phyloP scores from a whole-genome alignment of 2,113 vertebrate genomes.

The Sapajus apella region DNA sequence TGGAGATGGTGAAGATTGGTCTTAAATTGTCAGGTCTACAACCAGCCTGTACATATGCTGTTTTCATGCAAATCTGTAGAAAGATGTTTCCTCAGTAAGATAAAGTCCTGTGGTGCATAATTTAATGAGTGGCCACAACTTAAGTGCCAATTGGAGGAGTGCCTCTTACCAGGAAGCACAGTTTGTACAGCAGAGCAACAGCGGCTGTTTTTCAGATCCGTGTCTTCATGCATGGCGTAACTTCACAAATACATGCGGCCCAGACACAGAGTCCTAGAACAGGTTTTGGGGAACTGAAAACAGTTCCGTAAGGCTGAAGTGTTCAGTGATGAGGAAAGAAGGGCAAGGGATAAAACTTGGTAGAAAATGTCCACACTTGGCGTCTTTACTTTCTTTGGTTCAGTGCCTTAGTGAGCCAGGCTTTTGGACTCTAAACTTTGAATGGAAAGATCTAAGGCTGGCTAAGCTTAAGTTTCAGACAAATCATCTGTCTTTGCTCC shows the following conservation, averaged over 20 bases:
- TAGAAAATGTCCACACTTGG: too few relatives aligned
- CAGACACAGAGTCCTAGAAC: neutral
- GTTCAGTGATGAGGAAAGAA: too few relatives aligned
- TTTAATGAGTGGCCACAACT: neutral
- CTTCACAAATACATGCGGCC: neutral
- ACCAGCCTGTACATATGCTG: neutral
- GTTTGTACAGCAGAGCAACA: neutral
- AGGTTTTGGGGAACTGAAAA: too few relatives aligned
- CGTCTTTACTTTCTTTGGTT: neutral
- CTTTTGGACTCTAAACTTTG: neutral
- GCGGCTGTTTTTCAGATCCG: neutral
- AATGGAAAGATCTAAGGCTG: neutral
- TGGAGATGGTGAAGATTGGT: conserved; percentile 74
- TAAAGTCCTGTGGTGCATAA: neutral
- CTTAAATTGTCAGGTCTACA: conserved; percentile 45
- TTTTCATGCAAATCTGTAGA: neutral
- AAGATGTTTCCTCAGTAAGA: neutral
- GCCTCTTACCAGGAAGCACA: neutral
- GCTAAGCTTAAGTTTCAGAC: neutral
- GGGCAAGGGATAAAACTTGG: too few relatives aligned
- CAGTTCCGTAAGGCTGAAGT: too few relatives aligned
- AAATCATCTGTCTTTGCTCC: neutral
- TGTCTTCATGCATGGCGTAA: neutral
- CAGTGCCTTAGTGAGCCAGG: neutral
- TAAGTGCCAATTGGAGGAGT: neutral